Percentiles rank a stretch among this genome's conserved stretches.
phyloP scores from a whole-genome alignment of 2,113 vertebrate species.

The Tetrax tetrax region DNA sequence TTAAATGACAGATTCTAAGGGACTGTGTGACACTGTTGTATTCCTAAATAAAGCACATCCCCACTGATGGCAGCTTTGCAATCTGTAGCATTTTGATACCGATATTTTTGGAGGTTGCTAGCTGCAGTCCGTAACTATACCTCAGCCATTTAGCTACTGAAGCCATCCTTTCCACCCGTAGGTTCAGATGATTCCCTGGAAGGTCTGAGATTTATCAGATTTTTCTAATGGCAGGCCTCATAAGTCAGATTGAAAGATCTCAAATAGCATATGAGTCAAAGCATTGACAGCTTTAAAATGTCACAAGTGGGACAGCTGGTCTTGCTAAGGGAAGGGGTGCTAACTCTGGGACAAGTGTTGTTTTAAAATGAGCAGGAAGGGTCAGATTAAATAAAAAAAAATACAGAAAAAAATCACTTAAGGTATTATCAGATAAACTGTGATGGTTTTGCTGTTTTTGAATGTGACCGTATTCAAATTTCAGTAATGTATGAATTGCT shows the following conservation, averaged over 20 bases:
- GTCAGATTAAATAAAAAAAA: background rate
- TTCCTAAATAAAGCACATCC: constrained; percentile 53
- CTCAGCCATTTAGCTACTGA: constrained; percentile 13
- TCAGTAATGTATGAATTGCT: background rate
- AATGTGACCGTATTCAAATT: background rate
- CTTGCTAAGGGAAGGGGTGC: constrained; percentile 24
- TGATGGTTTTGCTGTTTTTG: background rate
- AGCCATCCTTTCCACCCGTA: constrained; percentile 47
- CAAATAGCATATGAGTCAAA: constrained; percentile 65
- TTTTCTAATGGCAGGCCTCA: constrained; percentile 62
- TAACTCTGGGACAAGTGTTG: background rate
- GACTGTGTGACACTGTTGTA: constrained; percentile 19
- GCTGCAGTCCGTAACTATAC: constrained; percentile 50
- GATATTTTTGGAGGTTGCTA: constrained; percentile 63
- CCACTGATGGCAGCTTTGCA: constrained; percentile 55
- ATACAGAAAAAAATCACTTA: background rate
- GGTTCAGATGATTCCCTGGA: constrained; percentile 65
- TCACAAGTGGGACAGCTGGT: constrained; percentile 69
- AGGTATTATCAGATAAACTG: background rate
- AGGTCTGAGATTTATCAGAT: constrained; percentile 70
- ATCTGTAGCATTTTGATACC: constrained; percentile 34
- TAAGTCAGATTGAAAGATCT: constrained; percentile 67
- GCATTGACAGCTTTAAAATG: constrained; percentile 67
- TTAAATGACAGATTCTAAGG: background rate
- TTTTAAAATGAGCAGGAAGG: constrained; percentile 35